A percentile compares a stretch with the other conserved stretches of the same genome.
phyloP scores from a whole-genome alignment of 2,113 vertebrate species.

The Nanorana parkeri region DNA sequence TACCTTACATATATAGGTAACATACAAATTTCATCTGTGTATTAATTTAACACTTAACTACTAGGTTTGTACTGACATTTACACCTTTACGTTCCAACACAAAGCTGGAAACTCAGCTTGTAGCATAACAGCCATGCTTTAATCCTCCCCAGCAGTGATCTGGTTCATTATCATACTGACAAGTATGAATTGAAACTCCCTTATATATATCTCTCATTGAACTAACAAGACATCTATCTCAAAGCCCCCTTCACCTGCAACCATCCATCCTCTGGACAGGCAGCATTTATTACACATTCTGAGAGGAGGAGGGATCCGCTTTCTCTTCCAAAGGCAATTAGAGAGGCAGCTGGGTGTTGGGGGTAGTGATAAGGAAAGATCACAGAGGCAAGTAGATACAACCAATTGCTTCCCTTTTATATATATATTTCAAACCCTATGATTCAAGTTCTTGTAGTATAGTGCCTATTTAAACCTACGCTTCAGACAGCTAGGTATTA shows the following conservation, averaged over 20 bases:
- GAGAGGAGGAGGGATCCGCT: conserved; percentile 72
- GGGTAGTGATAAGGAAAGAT: conserved; percentile 49
- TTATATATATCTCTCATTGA: conserved; percentile 56
- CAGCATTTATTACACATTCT: conserved; percentile 78
- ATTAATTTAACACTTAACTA: not conserved
- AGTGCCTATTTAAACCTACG: not conserved
- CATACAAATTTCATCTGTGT: not conserved
- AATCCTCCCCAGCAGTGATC: conserved; percentile 55
- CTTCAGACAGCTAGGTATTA: not conserved
- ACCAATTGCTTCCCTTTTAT: conserved; percentile 25
- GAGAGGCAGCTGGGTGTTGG: conserved; percentile 67
- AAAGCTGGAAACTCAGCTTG: conserved; percentile 7
- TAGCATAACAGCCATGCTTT: conserved; percentile 38
- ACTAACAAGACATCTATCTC: conserved; percentile 56
- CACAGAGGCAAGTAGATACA: conserved; percentile 25
- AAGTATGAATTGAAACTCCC: conserved; percentile 56
- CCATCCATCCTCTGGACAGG: conserved; percentile 72
- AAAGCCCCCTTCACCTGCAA: conserved; percentile 57
- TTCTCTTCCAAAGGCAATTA: conserved; percentile 72
- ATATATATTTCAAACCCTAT: not conserved
- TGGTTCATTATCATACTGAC: conserved; percentile 55
- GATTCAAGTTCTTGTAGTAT: not conserved
- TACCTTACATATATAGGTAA: not conserved
- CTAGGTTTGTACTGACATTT: conserved; percentile 1
- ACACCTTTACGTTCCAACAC: conserved; percentile 1